Evolutionary conservation across 1,140 invertebrate species (phyloP).

Genomic region (Pachypeltis micranthus): DNA sequence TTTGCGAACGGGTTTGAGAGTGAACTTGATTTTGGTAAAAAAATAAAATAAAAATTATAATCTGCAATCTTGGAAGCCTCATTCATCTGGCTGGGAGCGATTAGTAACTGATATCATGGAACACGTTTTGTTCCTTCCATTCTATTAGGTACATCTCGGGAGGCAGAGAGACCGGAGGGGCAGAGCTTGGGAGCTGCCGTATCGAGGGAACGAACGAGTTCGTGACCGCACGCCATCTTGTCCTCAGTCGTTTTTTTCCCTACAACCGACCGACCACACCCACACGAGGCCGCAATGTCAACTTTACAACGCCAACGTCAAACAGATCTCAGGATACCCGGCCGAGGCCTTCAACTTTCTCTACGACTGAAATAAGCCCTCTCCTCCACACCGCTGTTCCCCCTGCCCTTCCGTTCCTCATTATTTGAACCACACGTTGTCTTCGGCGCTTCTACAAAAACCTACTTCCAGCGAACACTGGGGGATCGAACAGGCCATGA

Average conservation of each 20-base stretch:
- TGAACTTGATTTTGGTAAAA: too few species aligned
- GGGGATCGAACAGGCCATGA: not conserved
- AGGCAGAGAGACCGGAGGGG: not conserved
- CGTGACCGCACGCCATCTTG: slow-evolving; percentile 15
- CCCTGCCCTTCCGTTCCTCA: not conserved
- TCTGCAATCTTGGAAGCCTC: too few species aligned
- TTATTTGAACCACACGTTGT: not conserved
- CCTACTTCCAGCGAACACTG: too few species aligned
- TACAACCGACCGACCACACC: not conserved
- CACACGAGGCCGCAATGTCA: slow-evolving; percentile 14
- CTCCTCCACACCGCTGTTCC: not conserved
- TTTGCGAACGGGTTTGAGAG: too few species aligned
- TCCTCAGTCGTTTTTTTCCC: slow-evolving; percentile 5
- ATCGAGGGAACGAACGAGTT: slow-evolving; percentile 6
- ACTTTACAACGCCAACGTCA: slow-evolving; percentile 8
- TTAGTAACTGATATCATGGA: too few species aligned
- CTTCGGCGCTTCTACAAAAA: too few species aligned
- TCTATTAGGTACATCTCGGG: too few species aligned
- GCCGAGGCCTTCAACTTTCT: not conserved
- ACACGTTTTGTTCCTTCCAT: too few species aligned
- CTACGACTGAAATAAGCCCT: not conserved
- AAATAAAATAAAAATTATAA: too few species aligned
- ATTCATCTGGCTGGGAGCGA: too few species aligned
- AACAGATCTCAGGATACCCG: too few species aligned
- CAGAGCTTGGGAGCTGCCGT: slow-evolving; percentile 1